Base-by-base conservation (phyloP, 1,140 invertebrate genomes). In the Kradibia gibbosae region DNA sequence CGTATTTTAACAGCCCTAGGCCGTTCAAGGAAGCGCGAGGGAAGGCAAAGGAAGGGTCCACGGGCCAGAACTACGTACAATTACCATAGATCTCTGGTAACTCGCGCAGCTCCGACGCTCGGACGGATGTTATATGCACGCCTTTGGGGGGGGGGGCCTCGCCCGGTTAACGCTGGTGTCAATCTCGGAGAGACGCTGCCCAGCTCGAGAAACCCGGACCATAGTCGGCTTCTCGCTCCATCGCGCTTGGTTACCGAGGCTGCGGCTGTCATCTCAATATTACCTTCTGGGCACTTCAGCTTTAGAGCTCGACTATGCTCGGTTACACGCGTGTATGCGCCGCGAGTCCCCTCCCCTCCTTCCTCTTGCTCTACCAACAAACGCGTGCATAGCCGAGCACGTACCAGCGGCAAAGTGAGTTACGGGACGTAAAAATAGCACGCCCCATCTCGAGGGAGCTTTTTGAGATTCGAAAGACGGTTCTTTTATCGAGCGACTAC, bases 1-100 rank as follows among this genome's bases (percentile, higher is more conserved):
- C 86, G 85, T 86, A 89, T 85, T 88, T 85, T 79, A 86, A 86
- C 85, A 87, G 84, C 89, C 86, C 80, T 82, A 81, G 87, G 89
- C 88, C 84, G 31, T 4, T 87, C 80, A 13, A 72, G 11, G 45
- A 39, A 34, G 31, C 1, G 34, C 62, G 48, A 2, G 72, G 22
- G 25, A 10, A 48, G 25, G 75, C 3, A 42, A 17, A 1, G 17
- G 39, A 28, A 3, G 34, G 60, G 71, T 67, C 86, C 87, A 88
- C 88, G 89, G 88, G 86, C 89, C 88, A 88, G 86, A n/a, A n/a
- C 88, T 86, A 84, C 84, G 85, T 88, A 88, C 88, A 90, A 89
- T 89, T 88, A 89, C 88, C 88, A 88, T 89, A 88, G 86, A 88
- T 88, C 88, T 89, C 86, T 79, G 77, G 78, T 86, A 86, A 85